phyloP scores from a whole-genome alignment of 2,888 invertebrate genomes.

The Neocrepidodera transversa region DNA sequence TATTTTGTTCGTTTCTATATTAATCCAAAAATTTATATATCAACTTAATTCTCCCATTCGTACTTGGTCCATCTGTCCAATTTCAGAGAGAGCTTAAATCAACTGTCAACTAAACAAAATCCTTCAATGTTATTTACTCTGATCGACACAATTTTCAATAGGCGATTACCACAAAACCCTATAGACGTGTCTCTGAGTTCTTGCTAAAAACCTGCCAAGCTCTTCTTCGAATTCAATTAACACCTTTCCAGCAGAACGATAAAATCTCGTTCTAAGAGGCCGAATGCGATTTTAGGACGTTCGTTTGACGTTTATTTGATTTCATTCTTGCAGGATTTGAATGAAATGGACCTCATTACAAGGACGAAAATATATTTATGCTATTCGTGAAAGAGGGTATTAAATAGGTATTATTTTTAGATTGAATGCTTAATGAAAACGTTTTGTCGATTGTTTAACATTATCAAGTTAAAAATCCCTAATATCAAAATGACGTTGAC shows the following conservation, averaged over 20 bases:
- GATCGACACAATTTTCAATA: slow-evolving; percentile 15
- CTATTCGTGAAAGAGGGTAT: too few species aligned
- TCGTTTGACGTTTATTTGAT: slow-evolving; percentile 26
- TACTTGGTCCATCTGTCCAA: neutral
- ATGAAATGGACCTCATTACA: slow-evolving; percentile 19
- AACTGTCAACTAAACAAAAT: slow-evolving; percentile 10
- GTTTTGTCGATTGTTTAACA: too few species aligned
- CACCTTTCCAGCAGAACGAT: slow-evolving; percentile 18
- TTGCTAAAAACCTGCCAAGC: slow-evolving; percentile 8
- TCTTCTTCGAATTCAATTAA: slow-evolving; percentile 22
- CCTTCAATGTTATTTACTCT: neutral
- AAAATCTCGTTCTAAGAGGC: slow-evolving; percentile 19
- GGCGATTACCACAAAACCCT: slow-evolving; percentile 9
- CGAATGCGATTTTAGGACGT: slow-evolving; percentile 5
- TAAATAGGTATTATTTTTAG: too few species aligned
- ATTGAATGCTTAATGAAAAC: too few species aligned
- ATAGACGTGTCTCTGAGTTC: neutral
- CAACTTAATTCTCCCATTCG: too few species aligned
- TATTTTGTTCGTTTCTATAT: too few species aligned
- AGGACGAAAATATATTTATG: slow-evolving; percentile 1
- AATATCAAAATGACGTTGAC: too few species aligned
- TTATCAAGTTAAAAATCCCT: too few species aligned
- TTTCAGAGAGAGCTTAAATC: slow-evolving; percentile 7
- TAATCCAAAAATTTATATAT: too few species aligned
- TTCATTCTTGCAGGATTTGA: slow-evolving; percentile 13